These are phyloP conservation scores for Oscheius sp. DNA, from an alignment of 2,888 invertebrate species.

Conservation along the genomic window DNA sequence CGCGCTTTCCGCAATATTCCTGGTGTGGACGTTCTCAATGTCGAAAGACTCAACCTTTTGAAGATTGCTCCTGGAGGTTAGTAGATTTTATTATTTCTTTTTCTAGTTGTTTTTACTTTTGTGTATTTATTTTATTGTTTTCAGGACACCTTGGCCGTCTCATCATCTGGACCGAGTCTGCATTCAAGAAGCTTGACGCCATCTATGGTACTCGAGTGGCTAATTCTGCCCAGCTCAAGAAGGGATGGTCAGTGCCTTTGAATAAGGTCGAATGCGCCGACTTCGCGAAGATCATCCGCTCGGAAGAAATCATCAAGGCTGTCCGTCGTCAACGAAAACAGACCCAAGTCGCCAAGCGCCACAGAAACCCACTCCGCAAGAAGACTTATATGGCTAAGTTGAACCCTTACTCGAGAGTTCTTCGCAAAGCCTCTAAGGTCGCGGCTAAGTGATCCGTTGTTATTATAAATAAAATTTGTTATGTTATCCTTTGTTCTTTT, in stretches of 20 bases:
- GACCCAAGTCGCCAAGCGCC: constrained; percentile 79
- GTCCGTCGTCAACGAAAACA: constrained; percentile 78
- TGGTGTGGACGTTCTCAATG: constrained; percentile 89
- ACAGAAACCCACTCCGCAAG: constrained; percentile 94
- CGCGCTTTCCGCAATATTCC: constrained; percentile 98
- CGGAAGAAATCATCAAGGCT: constrained; percentile 93
- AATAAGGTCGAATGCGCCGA: constrained; percentile 98
- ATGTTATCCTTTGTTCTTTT: constrained; percentile 28
- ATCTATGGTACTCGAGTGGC: constrained; percentile 84
- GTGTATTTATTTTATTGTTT: no score
- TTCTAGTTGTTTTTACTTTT: no score
- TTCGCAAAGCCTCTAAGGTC: constrained; percentile 77
- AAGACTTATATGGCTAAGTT: constrained; percentile 84
- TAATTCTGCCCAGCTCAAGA: constrained; percentile 81
- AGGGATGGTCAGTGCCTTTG: constrained; percentile 75
- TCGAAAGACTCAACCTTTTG: constrained; percentile 89
- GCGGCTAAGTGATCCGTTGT: constrained; percentile 54
- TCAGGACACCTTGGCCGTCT: constrained; percentile 97
- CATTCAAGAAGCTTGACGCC: constrained; percentile 88
- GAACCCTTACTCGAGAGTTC: constrained; percentile 93
- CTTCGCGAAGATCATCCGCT: constrained; percentile 88
- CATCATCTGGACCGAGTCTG: constrained; percentile 98
- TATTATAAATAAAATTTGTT: constrained; percentile 51
- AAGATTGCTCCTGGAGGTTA: constrained; percentile 84
- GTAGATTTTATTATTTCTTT: no score